Evolutionary conservation across 2,113 vertebrate genomes (phyloP), one percentile per base, ranked within the genome.

Genomic region (Oriolus oriolus): DNA sequence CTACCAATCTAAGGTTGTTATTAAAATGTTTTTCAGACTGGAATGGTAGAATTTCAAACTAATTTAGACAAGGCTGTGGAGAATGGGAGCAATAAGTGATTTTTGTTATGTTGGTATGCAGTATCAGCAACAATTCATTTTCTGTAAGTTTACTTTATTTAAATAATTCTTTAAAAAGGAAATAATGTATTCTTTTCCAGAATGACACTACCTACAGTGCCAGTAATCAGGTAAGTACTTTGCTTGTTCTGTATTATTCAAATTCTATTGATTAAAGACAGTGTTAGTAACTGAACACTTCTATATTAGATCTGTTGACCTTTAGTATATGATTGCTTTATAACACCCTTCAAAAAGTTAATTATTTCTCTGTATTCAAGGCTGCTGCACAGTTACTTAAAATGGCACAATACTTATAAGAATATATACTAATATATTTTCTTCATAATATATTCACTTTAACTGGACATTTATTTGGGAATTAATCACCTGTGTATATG

Each of bases 191-290:
- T 93, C 7, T 83, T 93, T 97, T 96, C 70, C 78, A 96, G 96
- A 91, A 50, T 83, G 96, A 96, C 0, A 63, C 70, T 61, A 95
- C 94, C 23, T 97, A 96, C 45, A 94, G 35, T 50, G 15, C 65
- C 30, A 96, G 89, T 17, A 20, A 17, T 53, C 85, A 19, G 77
- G 97, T 96, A 93, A 92, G 64, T 37, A 30, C 26, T 73, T 85
- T 81, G 35, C 60, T 84, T 50, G 53, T 74, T 80, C 74, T 75
- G 22, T 21, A 52, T 11, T 54, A 60, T 59, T 86, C 33, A 54
- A 75, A 78, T 64, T 44, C 18, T 53, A 47, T 20, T 31, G 18
- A 30, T 59, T 53, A 63, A 74, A 33, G 17, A 37, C 27, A 50
- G 13, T 41, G 17, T 50, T 60, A 70, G 17, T 68, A 81, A 70